A percentile compares a stretch with the other conserved stretches of the same genome.
These are phyloP conservation scores for Struthio camelus DNA, from an alignment of 2,113 vertebrate species.

Conservation along the genomic window DNA sequence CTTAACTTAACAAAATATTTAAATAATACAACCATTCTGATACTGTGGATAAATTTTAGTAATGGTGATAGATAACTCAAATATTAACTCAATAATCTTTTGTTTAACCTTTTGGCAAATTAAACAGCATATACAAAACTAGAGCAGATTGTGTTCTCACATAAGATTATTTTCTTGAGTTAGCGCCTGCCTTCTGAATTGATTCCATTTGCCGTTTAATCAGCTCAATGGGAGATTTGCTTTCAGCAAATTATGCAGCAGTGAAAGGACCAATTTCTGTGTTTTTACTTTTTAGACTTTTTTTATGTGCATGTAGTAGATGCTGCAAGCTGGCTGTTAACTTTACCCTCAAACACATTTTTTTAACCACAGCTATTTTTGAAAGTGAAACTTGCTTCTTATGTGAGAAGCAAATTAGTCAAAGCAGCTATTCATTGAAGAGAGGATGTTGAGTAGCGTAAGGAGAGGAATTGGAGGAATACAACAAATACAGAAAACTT, in stretches of 20 bases:
- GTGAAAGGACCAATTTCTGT: fast-evolving
- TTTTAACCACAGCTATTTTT: background rate
- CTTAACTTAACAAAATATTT: background rate
- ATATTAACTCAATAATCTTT: background rate
- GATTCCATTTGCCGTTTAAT: background rate
- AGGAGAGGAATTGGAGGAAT: background rate
- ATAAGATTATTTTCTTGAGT: background rate
- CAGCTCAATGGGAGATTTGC: background rate
- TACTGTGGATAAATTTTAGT: background rate
- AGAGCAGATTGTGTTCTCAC: background rate
- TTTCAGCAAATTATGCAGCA: background rate
- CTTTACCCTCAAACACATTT: background rate
- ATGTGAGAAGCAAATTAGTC: background rate
- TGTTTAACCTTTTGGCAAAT: background rate
- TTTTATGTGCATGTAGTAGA: background rate
- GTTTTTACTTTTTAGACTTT: background rate
- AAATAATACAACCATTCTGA: background rate
- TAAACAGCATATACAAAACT: background rate
- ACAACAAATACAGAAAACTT: background rate
- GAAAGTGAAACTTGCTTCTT: background rate
- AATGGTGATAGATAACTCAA: background rate
- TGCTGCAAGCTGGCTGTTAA: background rate
- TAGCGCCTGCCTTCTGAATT: background rate
- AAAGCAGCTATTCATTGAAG: background rate
- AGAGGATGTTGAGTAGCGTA: background rate